phyloP scores from a whole-genome alignment of 2,797 vertebrate species.

The Chelon labrosus region DNA sequence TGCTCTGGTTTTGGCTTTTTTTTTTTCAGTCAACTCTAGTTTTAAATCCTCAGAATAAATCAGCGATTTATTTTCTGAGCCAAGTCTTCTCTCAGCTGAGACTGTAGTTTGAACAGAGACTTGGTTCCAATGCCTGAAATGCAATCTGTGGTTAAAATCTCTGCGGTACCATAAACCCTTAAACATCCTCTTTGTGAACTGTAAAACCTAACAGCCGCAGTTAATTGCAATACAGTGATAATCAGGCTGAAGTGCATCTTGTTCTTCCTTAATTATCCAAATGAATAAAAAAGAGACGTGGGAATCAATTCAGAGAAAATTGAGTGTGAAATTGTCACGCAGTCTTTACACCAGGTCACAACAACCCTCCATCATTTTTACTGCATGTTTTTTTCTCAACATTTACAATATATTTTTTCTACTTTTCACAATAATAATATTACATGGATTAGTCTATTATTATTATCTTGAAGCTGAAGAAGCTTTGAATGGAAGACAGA shows the following conservation, averaged over 20 bases:
- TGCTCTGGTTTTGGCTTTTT: too few species aligned
- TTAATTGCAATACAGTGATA: constrained; percentile 5
- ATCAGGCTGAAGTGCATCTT: neutral
- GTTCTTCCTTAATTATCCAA: constrained; percentile 4
- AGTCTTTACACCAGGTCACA: neutral
- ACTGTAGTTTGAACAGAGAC: neutral
- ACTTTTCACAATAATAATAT: neutral
- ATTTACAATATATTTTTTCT: too few species aligned
- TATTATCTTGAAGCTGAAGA: neutral
- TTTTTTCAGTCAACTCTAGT: neutral
- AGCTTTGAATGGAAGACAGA: neutral
- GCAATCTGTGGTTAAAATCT: neutral
- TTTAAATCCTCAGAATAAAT: neutral
- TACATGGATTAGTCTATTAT: neutral
- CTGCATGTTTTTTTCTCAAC: too few species aligned
- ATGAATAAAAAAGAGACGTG: neutral
- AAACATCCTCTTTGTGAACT: neutral
- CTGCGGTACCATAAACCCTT: neutral
- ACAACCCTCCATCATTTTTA: too few species aligned
- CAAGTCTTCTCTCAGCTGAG: neutral
- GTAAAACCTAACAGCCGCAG: neutral
- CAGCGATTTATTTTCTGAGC: neutral
- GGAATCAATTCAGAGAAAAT: neutral
- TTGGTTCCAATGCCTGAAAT: neutral
- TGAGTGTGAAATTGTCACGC: neutral